phyloP scores from a whole-genome alignment of 1,140 invertebrate genomes.

The Sycophila sp. region DNA sequence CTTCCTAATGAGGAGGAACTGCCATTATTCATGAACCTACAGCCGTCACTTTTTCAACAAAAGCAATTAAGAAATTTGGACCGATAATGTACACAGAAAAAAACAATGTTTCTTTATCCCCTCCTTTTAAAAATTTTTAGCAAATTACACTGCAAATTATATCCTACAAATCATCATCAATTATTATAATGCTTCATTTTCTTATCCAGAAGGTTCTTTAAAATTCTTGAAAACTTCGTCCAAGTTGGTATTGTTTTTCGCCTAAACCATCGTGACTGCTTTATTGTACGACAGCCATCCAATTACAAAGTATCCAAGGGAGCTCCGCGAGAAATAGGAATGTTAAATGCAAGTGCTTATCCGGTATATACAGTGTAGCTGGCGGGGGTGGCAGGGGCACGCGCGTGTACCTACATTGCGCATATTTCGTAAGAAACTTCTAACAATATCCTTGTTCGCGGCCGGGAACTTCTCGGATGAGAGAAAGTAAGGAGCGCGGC shows the following conservation, averaged over 20 bases:
- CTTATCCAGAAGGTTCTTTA: background rate
- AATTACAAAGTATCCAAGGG: constrained; percentile 32
- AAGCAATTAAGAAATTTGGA: too few species aligned
- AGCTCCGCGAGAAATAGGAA: constrained; percentile 12
- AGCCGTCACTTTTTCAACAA: too few species aligned
- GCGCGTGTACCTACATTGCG: constrained; percentile 20
- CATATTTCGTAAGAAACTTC: constrained; percentile 42
- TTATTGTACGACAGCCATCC: constrained; percentile 17
- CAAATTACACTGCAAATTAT: background rate
- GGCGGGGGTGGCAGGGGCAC: background rate
- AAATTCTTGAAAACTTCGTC: background rate
- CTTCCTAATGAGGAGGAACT: too few species aligned
- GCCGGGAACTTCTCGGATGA: constrained; percentile 36
- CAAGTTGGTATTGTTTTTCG: background rate
- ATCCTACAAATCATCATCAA: background rate
- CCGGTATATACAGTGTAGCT: background rate
- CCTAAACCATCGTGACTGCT: background rate
- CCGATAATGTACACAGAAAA: too few species aligned
- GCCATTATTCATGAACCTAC: too few species aligned
- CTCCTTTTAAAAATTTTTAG: too few species aligned
- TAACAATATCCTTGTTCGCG: constrained; percentile 43
- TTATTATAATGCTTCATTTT: background rate
- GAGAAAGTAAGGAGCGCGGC: constrained; percentile 24
- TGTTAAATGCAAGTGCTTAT: constrained; percentile 31
- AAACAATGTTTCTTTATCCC: too few species aligned